Evolutionary conservation across 2,888 invertebrate species (phyloP).

Genomic region (Ceriagrion tenellum): DNA sequence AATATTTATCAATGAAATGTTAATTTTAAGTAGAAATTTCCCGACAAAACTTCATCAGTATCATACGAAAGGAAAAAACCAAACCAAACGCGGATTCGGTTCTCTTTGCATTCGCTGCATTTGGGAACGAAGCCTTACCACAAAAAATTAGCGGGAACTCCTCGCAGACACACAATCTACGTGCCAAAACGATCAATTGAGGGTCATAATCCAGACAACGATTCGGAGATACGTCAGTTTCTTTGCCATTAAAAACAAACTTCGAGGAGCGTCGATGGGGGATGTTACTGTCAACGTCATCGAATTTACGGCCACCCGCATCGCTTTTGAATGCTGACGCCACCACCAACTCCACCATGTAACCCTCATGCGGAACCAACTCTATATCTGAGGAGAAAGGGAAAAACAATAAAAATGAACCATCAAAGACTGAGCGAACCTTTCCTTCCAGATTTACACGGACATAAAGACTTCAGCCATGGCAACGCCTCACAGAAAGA

Average conservation of each 20-base stretch:
- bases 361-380: not conserved
- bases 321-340: constrained; percentile 2
- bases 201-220: not conserved
- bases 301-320: not conserved
- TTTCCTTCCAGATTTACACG: constrained; percentile 7
- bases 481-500: not conserved
- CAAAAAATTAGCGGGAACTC: too few species aligned
- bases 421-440: not conserved
- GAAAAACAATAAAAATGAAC: not conserved
- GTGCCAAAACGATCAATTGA: not conserved
- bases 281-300: not conserved
- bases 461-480: not conserved
- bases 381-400: not conserved
- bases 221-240: not conserved
- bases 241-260: not conserved
- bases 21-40: too few species aligned
- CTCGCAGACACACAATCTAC: too few species aligned
- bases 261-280: not conserved
- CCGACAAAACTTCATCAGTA: too few species aligned
- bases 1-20: too few species aligned
- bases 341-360: not conserved
- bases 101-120: too few species aligned
- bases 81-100: too few species aligned
- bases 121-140: too few species aligned
- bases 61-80: too few species aligned